Evolutionary conservation across 1,140 invertebrate species (phyloP).

Genomic region (Pissodes strobi): DNA sequence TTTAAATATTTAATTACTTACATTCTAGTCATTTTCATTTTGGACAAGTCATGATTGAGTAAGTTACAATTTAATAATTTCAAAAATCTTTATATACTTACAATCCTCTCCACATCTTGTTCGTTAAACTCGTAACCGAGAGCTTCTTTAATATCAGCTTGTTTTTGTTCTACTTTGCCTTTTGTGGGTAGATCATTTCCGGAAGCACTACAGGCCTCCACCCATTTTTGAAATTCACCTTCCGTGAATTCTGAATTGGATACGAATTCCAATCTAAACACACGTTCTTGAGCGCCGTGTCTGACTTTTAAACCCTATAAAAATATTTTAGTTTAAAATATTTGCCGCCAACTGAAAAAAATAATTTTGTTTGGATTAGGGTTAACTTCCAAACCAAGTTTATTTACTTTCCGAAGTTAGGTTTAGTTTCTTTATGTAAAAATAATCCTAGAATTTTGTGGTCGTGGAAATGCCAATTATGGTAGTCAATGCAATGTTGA

Average conservation of each 20-base stretch:
- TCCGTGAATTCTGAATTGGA: conserved; percentile 96
- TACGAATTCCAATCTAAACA: conserved; percentile 96
- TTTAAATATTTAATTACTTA: too few species aligned
- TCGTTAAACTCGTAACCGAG: conserved; percentile 89
- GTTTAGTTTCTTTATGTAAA: too few species aligned
- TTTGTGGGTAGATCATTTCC: conserved; percentile 81
- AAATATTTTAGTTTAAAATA: conserved; percentile 4
- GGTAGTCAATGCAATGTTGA: background rate
- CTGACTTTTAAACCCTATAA: conserved; percentile 66
- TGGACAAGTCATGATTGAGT: too few species aligned
- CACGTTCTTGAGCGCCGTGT: conserved; percentile 88
- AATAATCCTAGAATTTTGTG: too few species aligned
- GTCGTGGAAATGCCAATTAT: too few species aligned
- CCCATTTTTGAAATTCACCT: conserved; percentile 93
- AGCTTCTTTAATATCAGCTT: conserved; percentile 87
- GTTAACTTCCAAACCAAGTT: too few species aligned
- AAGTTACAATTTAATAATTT: too few species aligned
- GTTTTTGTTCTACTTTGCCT: conserved; percentile 83
- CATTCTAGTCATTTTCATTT: too few species aligned
- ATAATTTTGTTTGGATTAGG: too few species aligned
- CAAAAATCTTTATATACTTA: too few species aligned
- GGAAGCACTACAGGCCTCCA: conserved; percentile 77
- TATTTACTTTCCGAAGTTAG: background rate
- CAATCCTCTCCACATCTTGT: conserved; percentile 74
- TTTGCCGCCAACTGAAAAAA: too few species aligned